These are phyloP conservation scores for Heliconius cydno DNA, from an alignment of 2,888 invertebrate genomes.

Conservation along the genomic window DNA sequence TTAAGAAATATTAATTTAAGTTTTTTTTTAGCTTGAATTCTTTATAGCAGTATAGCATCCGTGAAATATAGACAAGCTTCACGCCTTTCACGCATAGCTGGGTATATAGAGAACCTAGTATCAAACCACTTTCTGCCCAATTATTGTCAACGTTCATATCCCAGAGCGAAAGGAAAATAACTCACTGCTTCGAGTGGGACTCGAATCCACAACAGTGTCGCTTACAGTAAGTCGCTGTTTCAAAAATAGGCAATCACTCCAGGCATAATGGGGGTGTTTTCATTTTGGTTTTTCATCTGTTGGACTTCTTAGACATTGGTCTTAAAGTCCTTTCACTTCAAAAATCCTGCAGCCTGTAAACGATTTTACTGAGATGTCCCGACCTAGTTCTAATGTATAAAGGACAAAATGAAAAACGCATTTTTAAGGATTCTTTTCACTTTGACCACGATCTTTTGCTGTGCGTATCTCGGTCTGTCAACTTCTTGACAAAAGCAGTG, in stretches of 20 bases:
- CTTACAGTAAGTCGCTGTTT: too few relatives aligned
- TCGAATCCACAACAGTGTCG: neutral
- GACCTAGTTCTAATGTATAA: slow-evolving; percentile 15
- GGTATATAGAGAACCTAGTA: neutral
- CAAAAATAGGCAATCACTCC: too few relatives aligned
- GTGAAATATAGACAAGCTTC: too few relatives aligned
- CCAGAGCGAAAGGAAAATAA: neutral
- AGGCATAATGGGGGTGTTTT: too few relatives aligned
- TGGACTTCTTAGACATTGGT: neutral
- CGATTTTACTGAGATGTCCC: neutral
- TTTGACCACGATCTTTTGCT: neutral
- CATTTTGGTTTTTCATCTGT: neutral
- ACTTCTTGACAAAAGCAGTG: neutral
- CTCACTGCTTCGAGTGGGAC: neutral
- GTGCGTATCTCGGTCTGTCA: neutral
- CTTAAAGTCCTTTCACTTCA: neutral
- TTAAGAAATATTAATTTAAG: neutral
- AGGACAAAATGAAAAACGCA: slow-evolving; percentile 11
- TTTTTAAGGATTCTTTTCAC: slow-evolving; percentile 27
- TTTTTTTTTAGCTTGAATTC: too few relatives aligned
- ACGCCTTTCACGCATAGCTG: too few relatives aligned
- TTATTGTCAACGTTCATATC: too few relatives aligned
- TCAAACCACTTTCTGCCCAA: neutral
- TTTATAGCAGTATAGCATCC: too few relatives aligned
- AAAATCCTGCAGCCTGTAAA: neutral